phyloP scores from a whole-genome alignment of 2,113 vertebrate genomes.

The Embiotoca jacksoni region DNA sequence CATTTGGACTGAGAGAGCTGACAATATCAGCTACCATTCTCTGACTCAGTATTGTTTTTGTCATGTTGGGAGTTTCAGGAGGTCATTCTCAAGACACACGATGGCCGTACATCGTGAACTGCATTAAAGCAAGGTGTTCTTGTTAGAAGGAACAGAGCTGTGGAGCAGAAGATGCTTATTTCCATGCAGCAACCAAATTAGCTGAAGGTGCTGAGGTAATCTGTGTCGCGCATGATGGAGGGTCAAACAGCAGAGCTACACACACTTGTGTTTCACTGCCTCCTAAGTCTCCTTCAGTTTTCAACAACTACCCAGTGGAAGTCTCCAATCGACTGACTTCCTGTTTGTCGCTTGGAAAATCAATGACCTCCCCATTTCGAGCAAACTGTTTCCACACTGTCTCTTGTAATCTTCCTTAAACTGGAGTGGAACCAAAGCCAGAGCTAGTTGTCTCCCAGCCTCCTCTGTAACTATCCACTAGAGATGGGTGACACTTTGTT shows the following conservation, averaged over 20 bases:
- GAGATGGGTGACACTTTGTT: constrained; percentile 56
- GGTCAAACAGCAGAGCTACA: constrained; percentile 31
- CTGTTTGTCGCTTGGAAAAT: constrained; percentile 70
- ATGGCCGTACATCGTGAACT: neutral
- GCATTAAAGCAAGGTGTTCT: constrained; percentile 8
- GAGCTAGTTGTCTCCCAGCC: constrained; percentile 20
- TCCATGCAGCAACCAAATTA: constrained; percentile 61
- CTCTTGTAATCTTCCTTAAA: constrained; percentile 61
- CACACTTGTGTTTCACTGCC: constrained; percentile 28
- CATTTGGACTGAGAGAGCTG: neutral
- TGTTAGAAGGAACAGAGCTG: constrained; percentile 18
- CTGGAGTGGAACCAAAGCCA: constrained; percentile 32
- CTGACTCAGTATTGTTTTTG: neutral
- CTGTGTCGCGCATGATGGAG: constrained; percentile 63
- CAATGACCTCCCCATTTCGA: constrained; percentile 63
- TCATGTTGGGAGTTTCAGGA: constrained; percentile 2
- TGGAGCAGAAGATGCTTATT: constrained; percentile 44
- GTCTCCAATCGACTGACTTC: constrained; percentile 70
- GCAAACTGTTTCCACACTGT: constrained; percentile 52
- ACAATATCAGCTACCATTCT: neutral
- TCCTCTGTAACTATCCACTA: constrained; percentile 25
- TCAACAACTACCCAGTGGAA: constrained; percentile 54
- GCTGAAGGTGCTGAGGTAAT: constrained; percentile 52
- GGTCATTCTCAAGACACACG: neutral
- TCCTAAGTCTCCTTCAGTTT: constrained; percentile 12